Conservation (phyloP, 1,140 invertebrate species). For the Lepidurus packardi region DNA sequence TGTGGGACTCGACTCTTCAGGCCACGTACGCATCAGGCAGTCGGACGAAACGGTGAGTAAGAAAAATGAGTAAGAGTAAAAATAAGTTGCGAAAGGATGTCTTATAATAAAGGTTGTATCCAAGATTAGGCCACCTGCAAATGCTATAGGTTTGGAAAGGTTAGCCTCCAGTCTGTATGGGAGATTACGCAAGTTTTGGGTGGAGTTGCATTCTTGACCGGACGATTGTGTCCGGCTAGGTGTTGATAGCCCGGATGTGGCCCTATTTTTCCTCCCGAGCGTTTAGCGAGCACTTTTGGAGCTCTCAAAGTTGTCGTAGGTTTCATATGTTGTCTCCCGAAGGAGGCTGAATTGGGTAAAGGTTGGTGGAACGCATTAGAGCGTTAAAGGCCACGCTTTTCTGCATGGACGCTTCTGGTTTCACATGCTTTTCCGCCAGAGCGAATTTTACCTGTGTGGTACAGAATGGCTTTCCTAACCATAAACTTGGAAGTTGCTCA, state of each 20-base stretch:
- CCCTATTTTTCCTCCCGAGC: not conserved
- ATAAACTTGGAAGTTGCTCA: not conserved
- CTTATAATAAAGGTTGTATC: not conserved
- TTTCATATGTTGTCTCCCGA: not conserved
- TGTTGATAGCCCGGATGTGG: not conserved
- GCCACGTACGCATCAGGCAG: not conserved
- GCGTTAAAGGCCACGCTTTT: conserved; percentile 18
- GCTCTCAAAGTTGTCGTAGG: not conserved
- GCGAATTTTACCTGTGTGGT: not conserved
- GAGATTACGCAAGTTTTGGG: not conserved
- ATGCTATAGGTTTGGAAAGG: not conserved
- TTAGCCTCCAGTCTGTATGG: not conserved
- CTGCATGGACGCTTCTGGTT: not conserved
- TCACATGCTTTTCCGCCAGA: not conserved
- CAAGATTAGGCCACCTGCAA: not conserved
- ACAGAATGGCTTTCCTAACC: not conserved
- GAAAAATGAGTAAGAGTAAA: not conserved
- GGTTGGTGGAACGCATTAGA: not conserved
- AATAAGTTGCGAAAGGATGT: not conserved
- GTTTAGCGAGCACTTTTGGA: not conserved
- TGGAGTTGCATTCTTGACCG: not conserved
- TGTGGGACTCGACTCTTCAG: not conserved
- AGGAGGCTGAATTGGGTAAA: not conserved
- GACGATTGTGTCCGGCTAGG: not conserved
- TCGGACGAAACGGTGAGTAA: not conserved